Base-by-base conservation (phyloP, 2,888 invertebrate genomes). In the Priocnemis perturbator region DNA sequence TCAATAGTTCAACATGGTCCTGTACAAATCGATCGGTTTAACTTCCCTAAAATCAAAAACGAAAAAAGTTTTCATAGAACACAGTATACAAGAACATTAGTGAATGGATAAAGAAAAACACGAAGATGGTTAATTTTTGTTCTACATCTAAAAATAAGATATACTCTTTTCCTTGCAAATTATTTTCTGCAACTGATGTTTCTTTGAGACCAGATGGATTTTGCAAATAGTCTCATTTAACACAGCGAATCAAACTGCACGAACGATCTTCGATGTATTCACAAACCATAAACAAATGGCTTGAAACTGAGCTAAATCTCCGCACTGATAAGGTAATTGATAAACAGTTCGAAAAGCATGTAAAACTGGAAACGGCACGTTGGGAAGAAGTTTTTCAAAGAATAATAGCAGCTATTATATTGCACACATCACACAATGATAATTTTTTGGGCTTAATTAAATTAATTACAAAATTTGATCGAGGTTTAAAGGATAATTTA, bases 401-500 rank as follows among this genome's bases (percentile, higher is more conserved):
- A 61, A 61, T 69, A 53, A 65, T 30, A 60, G 37, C 37, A 7
- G 7, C 56, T 64, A 69, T 69, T 69, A 44, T 64, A 60, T 64
- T 64, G 61, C 58, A 58, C 59, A 63, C 62, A 47, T 45, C 58
- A 30, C 23, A 67, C 48, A 64, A 60, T 69, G 64, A 60, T 58
- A 64, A 64, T 58, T 61, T 69, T 60, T 69, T 64, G 53, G 64
- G 57, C 48, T 56, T 68, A 56, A 48, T 68, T 48, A 53, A 68
- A 21, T 56, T 68, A 60, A 60, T 68, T 50, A 60, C 60, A 30
- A 64, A 64, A 60, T 64, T 68, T 62, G 63, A 64, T 64, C 56
- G 60, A 7, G 23, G 3, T 26, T 3, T 23, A 26, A 14, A 11
- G 4, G 19, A 55, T 17, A 53, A 61, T 55, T 65, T 69, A 66